These are phyloP conservation scores for Sinhomidia bicolor DNA, from an alignment of 2,888 invertebrate species.

Conservation along the genomic window DNA sequence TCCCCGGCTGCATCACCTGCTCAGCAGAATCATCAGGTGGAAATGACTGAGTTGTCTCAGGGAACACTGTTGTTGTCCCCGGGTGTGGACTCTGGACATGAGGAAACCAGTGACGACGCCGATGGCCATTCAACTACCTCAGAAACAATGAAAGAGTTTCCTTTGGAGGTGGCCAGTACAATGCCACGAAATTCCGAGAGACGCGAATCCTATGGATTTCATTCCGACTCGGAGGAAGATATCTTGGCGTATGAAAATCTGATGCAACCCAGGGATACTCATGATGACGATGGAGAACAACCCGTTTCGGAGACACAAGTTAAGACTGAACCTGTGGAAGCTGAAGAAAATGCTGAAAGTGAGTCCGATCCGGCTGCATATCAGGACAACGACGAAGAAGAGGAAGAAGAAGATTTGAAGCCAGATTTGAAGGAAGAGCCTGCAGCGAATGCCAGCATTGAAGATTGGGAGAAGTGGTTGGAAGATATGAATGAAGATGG, in stretches of 20 bases:
- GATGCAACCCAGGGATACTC: background rate
- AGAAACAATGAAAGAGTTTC: slow-evolving; percentile 44
- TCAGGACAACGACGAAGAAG: no score
- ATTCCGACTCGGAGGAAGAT: slow-evolving; percentile 73
- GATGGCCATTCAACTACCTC: slow-evolving; percentile 49
- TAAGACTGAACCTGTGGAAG: background rate
- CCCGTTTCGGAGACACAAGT: background rate
- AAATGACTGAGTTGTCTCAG: slow-evolving; percentile 43
- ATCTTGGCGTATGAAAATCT: slow-evolving; percentile 30
- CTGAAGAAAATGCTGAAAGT: background rate
- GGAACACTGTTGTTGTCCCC: slow-evolving; percentile 36
- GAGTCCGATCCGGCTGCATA: no score
- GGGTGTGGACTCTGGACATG: slow-evolving; percentile 62
- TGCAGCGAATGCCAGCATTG: background rate
- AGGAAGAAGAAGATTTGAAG: background rate
- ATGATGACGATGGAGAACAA: background rate
- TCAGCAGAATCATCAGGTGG: slow-evolving; percentile 16
- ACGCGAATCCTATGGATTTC: slow-evolving; percentile 68
- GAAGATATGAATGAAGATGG: slow-evolving; percentile 37
- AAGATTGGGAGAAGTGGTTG: slow-evolving; percentile 44
- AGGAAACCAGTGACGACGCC: slow-evolving; percentile 64
- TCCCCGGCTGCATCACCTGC: slow-evolving; percentile 39
- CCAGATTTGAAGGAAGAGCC: slow-evolving; percentile 16
- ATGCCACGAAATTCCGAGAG: slow-evolving; percentile 39
- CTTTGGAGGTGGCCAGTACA: background rate